These are phyloP conservation scores for Meloidogyne hapla DNA, from an alignment of 1,140 invertebrate genomes.

Conservation along the genomic window DNA sequence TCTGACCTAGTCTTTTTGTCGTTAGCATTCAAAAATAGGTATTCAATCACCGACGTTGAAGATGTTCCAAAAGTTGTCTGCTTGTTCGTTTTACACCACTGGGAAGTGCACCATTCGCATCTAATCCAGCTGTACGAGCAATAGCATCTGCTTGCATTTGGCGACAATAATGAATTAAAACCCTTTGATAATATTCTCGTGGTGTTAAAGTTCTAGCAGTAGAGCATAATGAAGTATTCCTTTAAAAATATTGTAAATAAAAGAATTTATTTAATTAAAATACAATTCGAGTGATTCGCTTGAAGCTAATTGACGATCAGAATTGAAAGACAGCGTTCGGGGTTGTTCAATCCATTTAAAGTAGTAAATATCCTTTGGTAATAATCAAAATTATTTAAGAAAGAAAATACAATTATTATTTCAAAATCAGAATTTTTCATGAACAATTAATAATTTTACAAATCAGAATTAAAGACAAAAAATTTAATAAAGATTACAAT, in stretches of 20 bases:
- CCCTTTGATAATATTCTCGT: constrained; percentile 62
- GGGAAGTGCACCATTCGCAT: background rate
- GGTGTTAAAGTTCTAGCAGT: constrained; percentile 51
- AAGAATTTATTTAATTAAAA: constrained; percentile 10
- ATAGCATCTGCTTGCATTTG: constrained; percentile 38
- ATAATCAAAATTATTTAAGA: too few species aligned
- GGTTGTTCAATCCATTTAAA: constrained; percentile 65
- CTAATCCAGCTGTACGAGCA: constrained; percentile 11
- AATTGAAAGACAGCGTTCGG: constrained; percentile 59
- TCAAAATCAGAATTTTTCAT: background rate
- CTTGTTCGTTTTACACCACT: background rate
- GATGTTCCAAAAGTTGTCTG: constrained; percentile 5
- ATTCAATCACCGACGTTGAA: background rate
- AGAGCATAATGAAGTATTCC: constrained; percentile 18
- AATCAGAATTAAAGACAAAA: too few species aligned
- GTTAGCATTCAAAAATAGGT: too few species aligned
- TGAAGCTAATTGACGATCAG: constrained; percentile 58
- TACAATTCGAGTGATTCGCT: constrained; percentile 52
- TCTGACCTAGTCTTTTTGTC: too few species aligned
- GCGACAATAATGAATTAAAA: constrained; percentile 54
- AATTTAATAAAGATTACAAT: too few species aligned
- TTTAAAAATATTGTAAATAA: background rate
- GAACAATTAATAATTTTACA: too few species aligned
- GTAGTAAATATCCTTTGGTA: constrained; percentile 63
- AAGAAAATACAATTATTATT: background rate